Evolutionary conservation across 2,113 vertebrate species (phyloP).

Genomic region (Stercorarius parasiticus): DNA sequence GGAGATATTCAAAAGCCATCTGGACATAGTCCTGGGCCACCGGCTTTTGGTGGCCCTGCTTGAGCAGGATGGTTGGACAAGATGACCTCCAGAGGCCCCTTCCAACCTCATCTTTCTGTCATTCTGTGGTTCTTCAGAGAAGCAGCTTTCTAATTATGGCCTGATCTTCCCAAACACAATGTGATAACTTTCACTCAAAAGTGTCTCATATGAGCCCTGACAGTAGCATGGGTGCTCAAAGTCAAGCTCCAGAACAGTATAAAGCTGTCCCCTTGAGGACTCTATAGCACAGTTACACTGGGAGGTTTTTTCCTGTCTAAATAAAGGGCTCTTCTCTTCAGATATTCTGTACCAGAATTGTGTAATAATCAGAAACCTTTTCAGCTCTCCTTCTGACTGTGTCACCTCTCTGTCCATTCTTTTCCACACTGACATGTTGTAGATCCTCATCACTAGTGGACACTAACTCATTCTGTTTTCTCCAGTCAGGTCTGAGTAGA

Average conservation of each 20-base stretch:
- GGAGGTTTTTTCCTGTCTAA: not conserved
- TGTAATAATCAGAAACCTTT: not conserved
- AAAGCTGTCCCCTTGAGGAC: not conserved
- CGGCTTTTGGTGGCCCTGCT: not conserved
- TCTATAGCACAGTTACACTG: not conserved
- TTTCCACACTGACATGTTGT: not conserved
- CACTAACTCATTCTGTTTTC: not conserved
- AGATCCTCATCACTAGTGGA: not conserved
- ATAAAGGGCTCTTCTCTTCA: not conserved
- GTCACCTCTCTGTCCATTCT: not conserved
- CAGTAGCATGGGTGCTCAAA: not conserved
- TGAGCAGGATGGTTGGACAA: not conserved
- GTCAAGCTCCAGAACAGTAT: not conserved
- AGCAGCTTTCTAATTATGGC: not conserved
- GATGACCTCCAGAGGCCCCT: not conserved
- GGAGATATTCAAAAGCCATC: not conserved
- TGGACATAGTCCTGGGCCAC: not conserved
- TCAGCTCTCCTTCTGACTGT: not conserved
- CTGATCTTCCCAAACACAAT: not conserved
- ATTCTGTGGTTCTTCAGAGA: not conserved
- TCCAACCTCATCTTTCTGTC: not conserved
- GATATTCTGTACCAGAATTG: not conserved
- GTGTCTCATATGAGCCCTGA: not conserved
- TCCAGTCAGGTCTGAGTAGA: not conserved
- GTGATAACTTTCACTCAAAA: not conserved